These are phyloP conservation scores for Calosoma granatense DNA, from an alignment of 1,140 invertebrate genomes.

Conservation along the genomic window DNA sequence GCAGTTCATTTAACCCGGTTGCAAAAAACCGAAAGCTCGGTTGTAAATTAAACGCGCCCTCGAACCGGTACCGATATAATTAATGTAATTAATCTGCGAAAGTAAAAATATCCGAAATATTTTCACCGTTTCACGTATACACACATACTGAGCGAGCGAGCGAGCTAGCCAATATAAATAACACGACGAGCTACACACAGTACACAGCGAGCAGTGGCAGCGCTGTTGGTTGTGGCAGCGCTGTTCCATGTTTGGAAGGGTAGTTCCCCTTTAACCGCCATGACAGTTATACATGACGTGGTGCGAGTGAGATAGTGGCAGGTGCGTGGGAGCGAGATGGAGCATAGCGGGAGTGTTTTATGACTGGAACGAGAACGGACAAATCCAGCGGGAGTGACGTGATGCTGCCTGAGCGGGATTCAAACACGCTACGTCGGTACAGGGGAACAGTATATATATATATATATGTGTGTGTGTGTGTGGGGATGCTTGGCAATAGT, in stretches of 20 bases:
- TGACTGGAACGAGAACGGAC: conserved; percentile 2
- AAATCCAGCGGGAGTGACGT: conserved; percentile 5
- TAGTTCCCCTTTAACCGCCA: background rate
- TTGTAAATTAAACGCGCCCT: background rate
- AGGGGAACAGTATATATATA: no score
- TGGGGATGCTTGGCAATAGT: no score
- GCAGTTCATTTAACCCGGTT: background rate
- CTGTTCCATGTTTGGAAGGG: background rate
- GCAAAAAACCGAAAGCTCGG: background rate
- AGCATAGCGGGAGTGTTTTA: background rate
- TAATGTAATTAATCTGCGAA: conserved; percentile 3
- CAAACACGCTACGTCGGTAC: no score
- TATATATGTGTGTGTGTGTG: no score
- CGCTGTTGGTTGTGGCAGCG: no score
- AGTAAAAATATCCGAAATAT: background rate
- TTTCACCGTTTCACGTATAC: background rate
- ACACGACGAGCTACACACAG: no score
- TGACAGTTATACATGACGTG: conserved; percentile 8
- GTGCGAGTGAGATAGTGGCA: background rate
- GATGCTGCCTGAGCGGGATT: background rate
- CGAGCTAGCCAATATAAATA: no score
- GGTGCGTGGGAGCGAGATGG: background rate
- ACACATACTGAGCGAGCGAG: no score
- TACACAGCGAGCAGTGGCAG: no score
- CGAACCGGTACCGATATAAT: conserved; percentile 2